Evolutionary conservation across 2,113 vertebrate species (phyloP), one percentile per base, ranked within the genome.

Genomic region (Phocoena phocoena): DNA sequence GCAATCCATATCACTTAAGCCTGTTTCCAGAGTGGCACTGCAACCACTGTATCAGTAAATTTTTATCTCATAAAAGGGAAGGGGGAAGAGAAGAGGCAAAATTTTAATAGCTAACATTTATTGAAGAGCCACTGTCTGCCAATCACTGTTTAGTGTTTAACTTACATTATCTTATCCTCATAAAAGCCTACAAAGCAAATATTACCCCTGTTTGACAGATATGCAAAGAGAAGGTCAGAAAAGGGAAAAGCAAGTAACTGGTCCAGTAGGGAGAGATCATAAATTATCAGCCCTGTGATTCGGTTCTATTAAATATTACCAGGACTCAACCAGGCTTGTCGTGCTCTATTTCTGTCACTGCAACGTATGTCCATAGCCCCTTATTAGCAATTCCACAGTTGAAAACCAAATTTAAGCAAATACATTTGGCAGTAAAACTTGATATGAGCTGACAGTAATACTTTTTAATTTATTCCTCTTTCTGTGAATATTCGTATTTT

Each of bases 381-480:
- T 71, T 53, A 71, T n/a, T 83, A 60, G 38, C 67, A 95, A 79
- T 12, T 89, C 41, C 55, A 4, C 62, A 81, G 63, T 3, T 91
- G 63, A 87, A 92, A 88, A 53, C 23, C 31, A 86, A 76, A 95
- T 76, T 62, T 88, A 95, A 93, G 73, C 76, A 97, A 92, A 95
- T 82, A 86, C 14, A 89, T 50, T 33, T 90, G 74, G 86, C 73
- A 86, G 47, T 50, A 93, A 96, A 88, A 95, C 12, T 47, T 82
- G 38, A 63, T 58, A 77, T 13, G 17, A 21, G 26, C 50, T 84
- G 50, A 87, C 47, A 89, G 38, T 18, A 73, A 44, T 77, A 88
- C 41, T 76, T 95, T 79, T 89, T 38, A 79, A 93, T 85, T 96
- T 83, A 95, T 86, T 96, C 71, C 8, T 77, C 36, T n/a, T 86